Conservation (phyloP, 1,140 invertebrate genomes). For the Drosophila murphyi region DNA sequence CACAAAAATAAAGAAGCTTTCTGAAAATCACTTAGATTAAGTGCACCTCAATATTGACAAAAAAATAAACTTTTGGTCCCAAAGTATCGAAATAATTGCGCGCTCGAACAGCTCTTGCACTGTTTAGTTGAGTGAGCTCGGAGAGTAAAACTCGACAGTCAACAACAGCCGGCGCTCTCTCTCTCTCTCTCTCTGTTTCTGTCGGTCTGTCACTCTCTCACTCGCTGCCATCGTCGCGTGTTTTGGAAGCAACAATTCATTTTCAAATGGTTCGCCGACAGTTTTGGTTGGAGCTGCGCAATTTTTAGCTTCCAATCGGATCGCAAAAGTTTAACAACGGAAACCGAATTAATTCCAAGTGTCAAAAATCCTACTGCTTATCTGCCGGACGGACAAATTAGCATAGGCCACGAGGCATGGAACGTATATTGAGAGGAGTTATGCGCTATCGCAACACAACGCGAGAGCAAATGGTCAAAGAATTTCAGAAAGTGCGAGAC, state of each 20-base stretch:
- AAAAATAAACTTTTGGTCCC: too few species aligned
- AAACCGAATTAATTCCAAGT: slow-evolving; percentile 52
- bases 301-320: slow-evolving; percentile 27
- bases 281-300: slow-evolving; percentile 33
- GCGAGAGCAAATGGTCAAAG: slow-evolving; percentile 93
- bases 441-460: slow-evolving; percentile 93
- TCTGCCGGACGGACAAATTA: background rate
- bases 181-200: background rate
- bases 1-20: too few species aligned
- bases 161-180: slow-evolving; percentile 30
- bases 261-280: slow-evolving; percentile 57
- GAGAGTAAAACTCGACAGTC: slow-evolving; percentile 23
- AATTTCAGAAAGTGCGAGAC: slow-evolving; percentile 94
- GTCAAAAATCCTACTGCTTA: slow-evolving; percentile 35
- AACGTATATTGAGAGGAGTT: slow-evolving; percentile 93
- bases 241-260: slow-evolving; percentile 74
- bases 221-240: slow-evolving; percentile 42
- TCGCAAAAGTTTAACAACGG: slow-evolving; percentile 28
- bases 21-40: too few species aligned
- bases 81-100: background rate
- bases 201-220: background rate
- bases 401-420: slow-evolving; percentile 86
- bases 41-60: too few species aligned
- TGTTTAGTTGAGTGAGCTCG: background rate
- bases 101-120: slow-evolving; percentile 1